Conservation (phyloP, 2,113 vertebrate species). For the Xiphophorus maculatus region DNA sequence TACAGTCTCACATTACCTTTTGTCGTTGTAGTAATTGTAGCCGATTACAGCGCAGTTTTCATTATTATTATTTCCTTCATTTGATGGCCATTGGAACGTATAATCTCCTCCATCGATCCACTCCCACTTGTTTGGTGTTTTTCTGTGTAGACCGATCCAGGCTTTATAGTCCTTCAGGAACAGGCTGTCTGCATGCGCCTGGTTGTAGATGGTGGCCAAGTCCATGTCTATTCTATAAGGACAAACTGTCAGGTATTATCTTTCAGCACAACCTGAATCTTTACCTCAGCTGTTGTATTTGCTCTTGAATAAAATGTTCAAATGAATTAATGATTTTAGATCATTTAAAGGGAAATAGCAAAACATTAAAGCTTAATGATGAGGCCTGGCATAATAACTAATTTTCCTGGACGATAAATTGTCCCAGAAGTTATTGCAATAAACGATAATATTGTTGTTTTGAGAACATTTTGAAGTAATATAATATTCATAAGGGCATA, state of each 20-base stretch:
- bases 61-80: not conserved
- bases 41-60: not conserved
- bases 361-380: not conserved
- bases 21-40: not conserved
- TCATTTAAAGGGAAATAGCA: not conserved
- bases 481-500: too few relatives aligned
- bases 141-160: not conserved
- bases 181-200: rapidly evolving
- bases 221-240: rapidly evolving
- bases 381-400: not conserved
- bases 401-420: too few relatives aligned
- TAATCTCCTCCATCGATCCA: not conserved
- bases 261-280: not conserved
- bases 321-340: not conserved
- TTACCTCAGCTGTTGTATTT: not conserved
- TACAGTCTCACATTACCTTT: not conserved
- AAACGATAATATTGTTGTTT: too few relatives aligned
- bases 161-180: rapidly evolving
- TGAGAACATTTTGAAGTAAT: too few relatives aligned
- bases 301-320: not conserved
- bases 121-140: rapidly evolving
- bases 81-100: rapidly evolving
- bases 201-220: conserved; percentile 14
- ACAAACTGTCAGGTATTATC: not conserved
- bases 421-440: too few relatives aligned